phyloP scores from a whole-genome alignment of 2,113 vertebrate genomes.

The Onychorhynchus coronatus region DNA sequence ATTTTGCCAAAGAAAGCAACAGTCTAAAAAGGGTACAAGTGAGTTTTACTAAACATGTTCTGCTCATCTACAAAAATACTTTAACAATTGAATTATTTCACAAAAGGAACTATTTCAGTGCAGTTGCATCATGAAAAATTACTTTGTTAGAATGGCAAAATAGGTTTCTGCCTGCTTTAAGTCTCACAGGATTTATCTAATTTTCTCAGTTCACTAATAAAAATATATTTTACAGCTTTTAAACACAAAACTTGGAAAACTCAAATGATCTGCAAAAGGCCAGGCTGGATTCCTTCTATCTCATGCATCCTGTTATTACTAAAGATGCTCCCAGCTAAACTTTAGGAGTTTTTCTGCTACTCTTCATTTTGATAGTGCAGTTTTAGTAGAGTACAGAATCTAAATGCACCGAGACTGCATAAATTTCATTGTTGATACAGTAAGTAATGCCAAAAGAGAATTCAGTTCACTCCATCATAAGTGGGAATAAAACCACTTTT shows the following conservation, averaged over 20 bases:
- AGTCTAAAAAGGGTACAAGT: neutral
- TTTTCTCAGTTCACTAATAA: conserved; percentile 24
- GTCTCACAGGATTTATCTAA: neutral
- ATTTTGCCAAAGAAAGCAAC: conserved; percentile 3
- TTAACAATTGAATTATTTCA: conserved; percentile 23
- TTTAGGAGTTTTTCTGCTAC: neutral
- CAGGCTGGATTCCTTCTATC: neutral
- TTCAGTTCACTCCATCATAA: conserved; percentile 23
- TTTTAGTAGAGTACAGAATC: neutral
- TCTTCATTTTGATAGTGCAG: neutral
- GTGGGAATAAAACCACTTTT: conserved; percentile 47
- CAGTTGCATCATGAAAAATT: conserved; percentile 21
- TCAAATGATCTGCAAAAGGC: neutral
- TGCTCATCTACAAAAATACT: neutral
- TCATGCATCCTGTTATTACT: neutral
- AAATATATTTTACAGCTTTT: conserved; percentile 2
- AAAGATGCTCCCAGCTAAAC: conserved; percentile 15
- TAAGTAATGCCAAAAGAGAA: conserved; percentile 25
- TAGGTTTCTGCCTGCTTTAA: conserved; percentile 9
- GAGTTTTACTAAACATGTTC: neutral
- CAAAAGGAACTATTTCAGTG: neutral
- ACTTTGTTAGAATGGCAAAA: conserved; percentile 12
- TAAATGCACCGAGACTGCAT: neutral
- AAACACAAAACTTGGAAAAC: neutral
- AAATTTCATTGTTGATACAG: conserved; percentile 27